Evolutionary conservation across 2,797 vertebrate genomes (phyloP).

Genomic region (Falco naumanni): DNA sequence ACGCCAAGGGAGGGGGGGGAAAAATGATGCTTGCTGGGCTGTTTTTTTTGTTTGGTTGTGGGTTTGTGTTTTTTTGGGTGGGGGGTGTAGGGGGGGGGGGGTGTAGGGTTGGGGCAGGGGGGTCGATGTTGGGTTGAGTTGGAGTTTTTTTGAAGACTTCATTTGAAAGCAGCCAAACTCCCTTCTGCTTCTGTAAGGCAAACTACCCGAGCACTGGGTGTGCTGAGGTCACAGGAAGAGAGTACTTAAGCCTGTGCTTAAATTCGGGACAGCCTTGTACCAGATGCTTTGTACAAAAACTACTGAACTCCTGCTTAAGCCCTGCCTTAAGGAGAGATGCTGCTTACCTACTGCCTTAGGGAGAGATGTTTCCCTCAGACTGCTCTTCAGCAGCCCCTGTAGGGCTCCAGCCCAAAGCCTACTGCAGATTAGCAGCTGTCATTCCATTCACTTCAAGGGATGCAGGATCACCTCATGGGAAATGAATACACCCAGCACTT

Average conservation of each 20-base stretch:
- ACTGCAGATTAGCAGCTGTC: background rate
- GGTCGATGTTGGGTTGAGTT: no score
- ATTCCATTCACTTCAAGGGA: background rate
- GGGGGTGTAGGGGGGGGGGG: no score
- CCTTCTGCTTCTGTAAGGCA: constrained; percentile 38
- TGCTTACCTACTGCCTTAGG: background rate
- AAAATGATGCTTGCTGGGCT: background rate
- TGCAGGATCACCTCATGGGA: background rate
- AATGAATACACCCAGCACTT: background rate
- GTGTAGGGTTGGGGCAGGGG: no score
- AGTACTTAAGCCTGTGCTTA: background rate
- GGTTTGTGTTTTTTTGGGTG: background rate
- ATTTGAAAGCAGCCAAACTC: constrained; percentile 36
- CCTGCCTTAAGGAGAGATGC: background rate
- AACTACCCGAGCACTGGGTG: background rate
- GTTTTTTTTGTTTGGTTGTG: background rate
- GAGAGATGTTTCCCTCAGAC: background rate
- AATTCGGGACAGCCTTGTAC: background rate
- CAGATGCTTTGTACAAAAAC: background rate
- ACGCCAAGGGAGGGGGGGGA: background rate
- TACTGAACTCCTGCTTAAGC: background rate
- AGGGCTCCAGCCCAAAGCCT: background rate
- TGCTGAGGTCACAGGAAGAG: constrained; percentile 11
- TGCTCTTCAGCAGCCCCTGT: background rate
- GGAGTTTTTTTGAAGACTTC: background rate